A percentile compares a stretch with the other conserved stretches of the same genome.
Conservation (phyloP, 2,888 invertebrate species). For the Oscheius sp. region DNA sequence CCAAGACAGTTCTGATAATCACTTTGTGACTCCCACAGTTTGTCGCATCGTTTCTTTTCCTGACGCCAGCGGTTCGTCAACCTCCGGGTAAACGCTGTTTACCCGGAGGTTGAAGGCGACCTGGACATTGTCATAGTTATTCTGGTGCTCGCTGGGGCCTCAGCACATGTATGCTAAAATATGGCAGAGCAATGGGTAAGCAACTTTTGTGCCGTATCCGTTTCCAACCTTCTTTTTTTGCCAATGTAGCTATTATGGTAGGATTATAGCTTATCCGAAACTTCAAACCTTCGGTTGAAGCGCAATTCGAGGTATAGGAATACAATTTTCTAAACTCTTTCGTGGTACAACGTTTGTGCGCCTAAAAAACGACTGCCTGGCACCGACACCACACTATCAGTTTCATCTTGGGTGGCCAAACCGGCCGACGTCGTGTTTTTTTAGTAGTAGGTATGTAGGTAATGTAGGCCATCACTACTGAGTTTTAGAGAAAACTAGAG, state of each 20-base stretch:
- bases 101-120: not conserved
- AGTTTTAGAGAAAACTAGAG: not conserved
- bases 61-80: no score
- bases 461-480: not conserved
- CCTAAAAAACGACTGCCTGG: not conserved
- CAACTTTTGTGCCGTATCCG: no score
- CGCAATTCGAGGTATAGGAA: not conserved
- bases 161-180: slow-evolving; percentile 21
- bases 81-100: no score
- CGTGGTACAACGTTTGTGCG: not conserved
- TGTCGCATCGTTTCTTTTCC: not conserved
- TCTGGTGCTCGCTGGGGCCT: slow-evolving; percentile 17
- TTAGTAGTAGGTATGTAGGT: not conserved
- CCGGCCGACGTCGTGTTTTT: not conserved
- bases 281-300: no score
- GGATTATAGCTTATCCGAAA: no score
- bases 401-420: no score
- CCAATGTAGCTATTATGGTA: no score
- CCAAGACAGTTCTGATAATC: not conserved
- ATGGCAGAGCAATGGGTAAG: slow-evolving; percentile 21
- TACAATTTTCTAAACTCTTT: not conserved
- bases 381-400: no score
- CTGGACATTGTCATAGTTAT: slow-evolving; percentile 23
- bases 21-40: not conserved
- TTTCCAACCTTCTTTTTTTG: no score